These are phyloP conservation scores for Erythrolamprus reginae DNA, from an alignment of 2,113 vertebrate species.

Conservation along the genomic window DNA sequence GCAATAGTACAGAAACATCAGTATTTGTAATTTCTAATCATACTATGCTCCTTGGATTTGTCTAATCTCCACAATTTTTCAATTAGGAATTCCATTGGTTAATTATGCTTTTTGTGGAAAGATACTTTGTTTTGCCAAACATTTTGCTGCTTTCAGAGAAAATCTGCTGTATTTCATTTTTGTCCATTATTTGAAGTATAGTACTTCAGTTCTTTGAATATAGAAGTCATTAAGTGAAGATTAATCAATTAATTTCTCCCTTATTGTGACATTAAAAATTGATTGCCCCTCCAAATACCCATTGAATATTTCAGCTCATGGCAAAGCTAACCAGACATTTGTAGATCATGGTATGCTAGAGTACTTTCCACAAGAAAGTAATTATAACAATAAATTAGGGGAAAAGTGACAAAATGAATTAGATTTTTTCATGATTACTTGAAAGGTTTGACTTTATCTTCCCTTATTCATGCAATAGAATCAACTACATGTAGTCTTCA, in stretches of 20 bases:
- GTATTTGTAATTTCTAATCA: background rate
- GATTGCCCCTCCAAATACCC: background rate
- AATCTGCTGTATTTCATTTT: background rate
- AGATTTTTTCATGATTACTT: accelerated
- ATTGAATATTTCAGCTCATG: slow-evolving; percentile 6
- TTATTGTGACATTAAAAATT: slow-evolving; percentile 7
- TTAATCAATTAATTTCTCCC: slow-evolving; percentile 1
- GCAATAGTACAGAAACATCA: background rate
- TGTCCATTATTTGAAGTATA: background rate
- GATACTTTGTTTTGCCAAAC: background rate
- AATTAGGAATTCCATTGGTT: background rate
- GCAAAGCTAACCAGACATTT: background rate
- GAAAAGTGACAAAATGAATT: background rate
- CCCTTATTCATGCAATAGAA: background rate
- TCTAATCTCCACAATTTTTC: background rate
- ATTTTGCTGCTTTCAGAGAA: background rate
- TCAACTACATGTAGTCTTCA: background rate
- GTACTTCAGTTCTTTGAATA: background rate
- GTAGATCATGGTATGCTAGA: background rate
- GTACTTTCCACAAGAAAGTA: background rate
- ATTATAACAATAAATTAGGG: background rate
- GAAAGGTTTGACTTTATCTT: background rate
- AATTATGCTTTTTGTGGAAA: background rate
- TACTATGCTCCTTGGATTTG: background rate
- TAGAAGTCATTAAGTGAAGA: background rate